A percentile compares a stretch with the other conserved stretches of the same genome.
Evolutionary conservation across 2,113 vertebrate genomes (phyloP).

Genomic region (Leucopsar rothschildi): DNA sequence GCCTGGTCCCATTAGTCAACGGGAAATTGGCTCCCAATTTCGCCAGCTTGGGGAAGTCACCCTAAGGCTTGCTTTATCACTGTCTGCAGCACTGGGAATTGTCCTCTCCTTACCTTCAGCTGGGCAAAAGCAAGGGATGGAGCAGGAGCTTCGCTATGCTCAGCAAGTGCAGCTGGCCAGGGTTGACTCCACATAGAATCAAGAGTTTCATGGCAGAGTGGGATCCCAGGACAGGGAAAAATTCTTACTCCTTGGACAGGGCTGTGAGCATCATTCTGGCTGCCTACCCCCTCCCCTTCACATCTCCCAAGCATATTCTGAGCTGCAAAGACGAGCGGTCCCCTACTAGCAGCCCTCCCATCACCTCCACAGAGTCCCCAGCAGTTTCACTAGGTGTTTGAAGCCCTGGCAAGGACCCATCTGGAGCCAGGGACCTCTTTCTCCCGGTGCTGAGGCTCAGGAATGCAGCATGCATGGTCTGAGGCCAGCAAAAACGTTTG

Average conservation of each 20-base stretch:
- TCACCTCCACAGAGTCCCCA: not conserved
- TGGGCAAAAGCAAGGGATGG: not conserved
- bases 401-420: not conserved
- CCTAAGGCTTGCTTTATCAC: slow-evolving; percentile 39
- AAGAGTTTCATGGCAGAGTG: not conserved
- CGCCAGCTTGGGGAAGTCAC: slow-evolving; percentile 2
- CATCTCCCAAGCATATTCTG: not conserved
- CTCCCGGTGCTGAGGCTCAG: not conserved
- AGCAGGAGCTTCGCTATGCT: not conserved
- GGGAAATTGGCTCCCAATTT: slow-evolving; percentile 52
- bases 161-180: not conserved
- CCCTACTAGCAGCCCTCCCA: not conserved
- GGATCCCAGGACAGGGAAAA: not conserved
- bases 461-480: slow-evolving; percentile 15
- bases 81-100: not conserved
- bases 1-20: slow-evolving; percentile 30
- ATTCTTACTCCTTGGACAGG: not conserved
- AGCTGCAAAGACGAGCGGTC: not conserved
- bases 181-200: not conserved
- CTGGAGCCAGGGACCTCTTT: not conserved
- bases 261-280: not conserved
- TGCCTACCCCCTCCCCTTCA: not conserved
- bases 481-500: slow-evolving; percentile 31
- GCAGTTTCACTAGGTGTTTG: not conserved
- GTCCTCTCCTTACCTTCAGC: not conserved